Evolutionary conservation across 2,888 invertebrate species (phyloP).

Genomic region (Macrosiphum euphorbiae): DNA sequence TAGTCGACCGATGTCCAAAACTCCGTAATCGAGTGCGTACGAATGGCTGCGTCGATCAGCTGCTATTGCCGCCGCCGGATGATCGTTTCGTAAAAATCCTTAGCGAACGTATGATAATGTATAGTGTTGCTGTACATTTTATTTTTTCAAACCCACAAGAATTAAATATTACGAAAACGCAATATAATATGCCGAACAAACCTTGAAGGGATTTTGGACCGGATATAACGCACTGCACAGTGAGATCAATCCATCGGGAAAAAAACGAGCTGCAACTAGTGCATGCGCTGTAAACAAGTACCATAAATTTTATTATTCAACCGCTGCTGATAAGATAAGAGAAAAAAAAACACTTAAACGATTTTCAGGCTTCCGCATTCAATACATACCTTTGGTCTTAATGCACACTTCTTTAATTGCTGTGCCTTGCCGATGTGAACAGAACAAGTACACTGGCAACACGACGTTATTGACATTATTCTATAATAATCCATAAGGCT

Average conservation of each 20-base stretch:
- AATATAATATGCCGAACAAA: background rate
- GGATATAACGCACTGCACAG: background rate
- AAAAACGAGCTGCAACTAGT: background rate
- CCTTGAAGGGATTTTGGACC: background rate
- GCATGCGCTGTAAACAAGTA: background rate
- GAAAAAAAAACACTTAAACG: background rate
- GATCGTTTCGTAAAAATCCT: background rate
- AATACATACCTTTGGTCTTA: background rate
- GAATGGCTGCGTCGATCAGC: background rate
- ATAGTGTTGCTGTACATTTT: background rate
- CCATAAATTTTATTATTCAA: background rate
- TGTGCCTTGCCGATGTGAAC: background rate
- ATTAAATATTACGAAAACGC: background rate
- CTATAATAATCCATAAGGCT: background rate
- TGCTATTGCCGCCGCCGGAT: background rate
- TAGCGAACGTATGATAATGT: too few species aligned
- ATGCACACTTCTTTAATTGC: background rate
- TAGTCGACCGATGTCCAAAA: background rate
- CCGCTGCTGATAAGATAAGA: background rate
- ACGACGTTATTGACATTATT: background rate
- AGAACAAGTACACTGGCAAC: background rate
- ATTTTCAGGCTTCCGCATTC: constrained; percentile 9
- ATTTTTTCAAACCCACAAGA: background rate
- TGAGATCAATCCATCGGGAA: background rate
- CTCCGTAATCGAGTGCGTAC: background rate